Evolutionary conservation across 2,113 vertebrate species (phyloP).

Genomic region (Lophotis ruficrista): DNA sequence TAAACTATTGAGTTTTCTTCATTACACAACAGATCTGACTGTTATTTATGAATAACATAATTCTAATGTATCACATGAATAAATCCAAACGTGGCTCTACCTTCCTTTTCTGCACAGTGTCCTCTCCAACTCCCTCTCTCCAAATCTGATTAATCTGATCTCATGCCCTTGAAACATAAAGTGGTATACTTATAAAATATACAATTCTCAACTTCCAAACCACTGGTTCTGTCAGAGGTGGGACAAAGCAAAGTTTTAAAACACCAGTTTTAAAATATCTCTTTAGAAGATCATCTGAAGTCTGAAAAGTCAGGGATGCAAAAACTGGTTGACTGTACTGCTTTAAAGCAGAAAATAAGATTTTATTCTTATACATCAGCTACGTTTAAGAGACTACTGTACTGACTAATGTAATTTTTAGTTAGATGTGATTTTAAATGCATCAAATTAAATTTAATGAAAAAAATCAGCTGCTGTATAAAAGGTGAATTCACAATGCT

Average conservation of each 20-base stretch:
- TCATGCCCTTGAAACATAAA: background rate
- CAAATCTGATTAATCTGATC: constrained; percentile 1
- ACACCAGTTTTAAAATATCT: background rate
- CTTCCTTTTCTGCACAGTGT: background rate
- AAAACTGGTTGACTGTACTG: background rate
- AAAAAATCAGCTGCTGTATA: background rate
- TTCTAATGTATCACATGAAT: background rate
- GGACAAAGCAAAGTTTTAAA: background rate
- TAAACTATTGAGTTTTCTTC: background rate
- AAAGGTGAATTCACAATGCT: background rate
- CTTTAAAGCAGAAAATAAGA: background rate
- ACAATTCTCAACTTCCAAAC: background rate
- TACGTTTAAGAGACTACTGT: background rate
- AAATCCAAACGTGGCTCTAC: background rate
- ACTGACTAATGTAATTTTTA: background rate
- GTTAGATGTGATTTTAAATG: background rate
- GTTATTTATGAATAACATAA: background rate
- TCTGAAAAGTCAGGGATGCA: background rate
- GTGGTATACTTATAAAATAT: background rate
- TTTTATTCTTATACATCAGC: background rate
- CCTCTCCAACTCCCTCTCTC: background rate
- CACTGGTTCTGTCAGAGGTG: background rate
- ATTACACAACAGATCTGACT: background rate
- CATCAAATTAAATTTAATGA: background rate
- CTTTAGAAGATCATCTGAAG: background rate